These are phyloP conservation scores for Acleris laterana DNA, from an alignment of 2,888 invertebrate species.

Conservation along the genomic window DNA sequence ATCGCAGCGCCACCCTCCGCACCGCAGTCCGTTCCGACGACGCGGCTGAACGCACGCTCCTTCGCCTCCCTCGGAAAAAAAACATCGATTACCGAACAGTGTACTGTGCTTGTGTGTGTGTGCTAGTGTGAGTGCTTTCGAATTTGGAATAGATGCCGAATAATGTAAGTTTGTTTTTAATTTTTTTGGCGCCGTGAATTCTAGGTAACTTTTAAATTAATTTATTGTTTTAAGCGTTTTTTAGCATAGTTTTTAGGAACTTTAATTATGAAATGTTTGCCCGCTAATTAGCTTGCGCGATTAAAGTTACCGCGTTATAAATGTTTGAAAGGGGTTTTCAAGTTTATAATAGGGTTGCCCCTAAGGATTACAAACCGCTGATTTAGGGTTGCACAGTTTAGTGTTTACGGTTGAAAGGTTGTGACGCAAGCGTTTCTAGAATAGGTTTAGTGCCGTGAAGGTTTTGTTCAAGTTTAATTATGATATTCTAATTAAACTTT, in stretches of 20 bases:
- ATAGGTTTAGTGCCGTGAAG: conserved; percentile 2
- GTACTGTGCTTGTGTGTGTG: conserved; percentile 33
- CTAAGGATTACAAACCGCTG: conserved; percentile 12
- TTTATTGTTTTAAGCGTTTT: neutral
- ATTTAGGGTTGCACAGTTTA: conserved; percentile 19
- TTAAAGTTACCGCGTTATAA: conserved; percentile 22
- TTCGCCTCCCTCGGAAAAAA: conserved; percentile 14
- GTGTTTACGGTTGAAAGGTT: conserved; percentile 10
- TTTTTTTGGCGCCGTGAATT: neutral
- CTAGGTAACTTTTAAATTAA: neutral
- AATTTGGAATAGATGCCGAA: conserved; percentile 30
- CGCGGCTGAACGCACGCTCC: conserved; percentile 25
- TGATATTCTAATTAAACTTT: too few relatives aligned
- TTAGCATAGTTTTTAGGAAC: neutral
- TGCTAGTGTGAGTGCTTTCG: conserved; percentile 28
- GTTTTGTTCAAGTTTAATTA: neutral
- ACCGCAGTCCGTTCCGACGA: conserved; percentile 11
- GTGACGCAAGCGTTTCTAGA: conserved; percentile 12
- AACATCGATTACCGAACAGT: conserved; percentile 35
- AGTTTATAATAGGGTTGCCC: conserved; percentile 17
- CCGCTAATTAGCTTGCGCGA: neutral
- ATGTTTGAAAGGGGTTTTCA: conserved; percentile 10
- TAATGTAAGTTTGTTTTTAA: conserved; percentile 24
- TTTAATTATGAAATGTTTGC: conserved; percentile 6
- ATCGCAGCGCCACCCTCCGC: conserved; percentile 27